A percentile compares a stretch with the other conserved stretches of the same genome.
Conservation (phyloP, 2,888 invertebrate genomes). For the Spilosoma lubricipeda region DNA sequence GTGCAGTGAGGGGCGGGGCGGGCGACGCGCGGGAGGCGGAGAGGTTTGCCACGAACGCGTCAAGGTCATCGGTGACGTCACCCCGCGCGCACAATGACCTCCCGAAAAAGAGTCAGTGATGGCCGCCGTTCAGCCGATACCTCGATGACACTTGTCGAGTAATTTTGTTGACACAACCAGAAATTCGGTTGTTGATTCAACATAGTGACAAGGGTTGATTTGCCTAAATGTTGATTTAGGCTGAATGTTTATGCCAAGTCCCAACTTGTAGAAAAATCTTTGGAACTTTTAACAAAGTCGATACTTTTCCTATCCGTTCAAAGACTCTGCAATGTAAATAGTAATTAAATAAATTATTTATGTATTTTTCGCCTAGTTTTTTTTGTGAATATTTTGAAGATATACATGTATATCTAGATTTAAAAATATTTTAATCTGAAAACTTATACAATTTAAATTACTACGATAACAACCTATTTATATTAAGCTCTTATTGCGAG, state of each 20-base stretch:
- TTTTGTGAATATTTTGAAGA: not conserved
- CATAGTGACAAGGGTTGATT: slow-evolving; percentile 48
- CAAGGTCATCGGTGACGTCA: slow-evolving; percentile 86
- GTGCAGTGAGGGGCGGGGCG: slow-evolving; percentile 56
- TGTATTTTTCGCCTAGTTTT: not conserved
- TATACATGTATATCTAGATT: not conserved
- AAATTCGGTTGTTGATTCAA: slow-evolving; percentile 45
- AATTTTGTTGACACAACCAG: slow-evolving; percentile 61
- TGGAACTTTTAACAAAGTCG: not conserved
- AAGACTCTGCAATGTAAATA: slow-evolving; percentile 15
- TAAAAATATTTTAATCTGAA: not conserved
- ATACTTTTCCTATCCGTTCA: slow-evolving; percentile 17
- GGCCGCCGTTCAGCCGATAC: slow-evolving; percentile 59
- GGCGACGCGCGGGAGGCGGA: slow-evolving; percentile 43
- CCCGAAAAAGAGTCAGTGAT: slow-evolving; percentile 71
- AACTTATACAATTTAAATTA: not conserved
- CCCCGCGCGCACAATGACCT: slow-evolving; percentile 77
- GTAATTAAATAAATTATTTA: slow-evolving; percentile 37
- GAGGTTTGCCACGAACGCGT: slow-evolving; percentile 65
- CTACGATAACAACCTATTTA: not conserved
- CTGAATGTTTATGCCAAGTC: slow-evolving; percentile 29
- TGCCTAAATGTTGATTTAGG: slow-evolving; percentile 53
- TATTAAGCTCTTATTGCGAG: not conserved
- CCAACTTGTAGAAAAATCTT: slow-evolving; percentile 18
- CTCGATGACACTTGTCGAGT: slow-evolving; percentile 65